Evolutionary conservation across 2,113 vertebrate genomes (phyloP).

Genomic region (Dipodomys ordii): DNA sequence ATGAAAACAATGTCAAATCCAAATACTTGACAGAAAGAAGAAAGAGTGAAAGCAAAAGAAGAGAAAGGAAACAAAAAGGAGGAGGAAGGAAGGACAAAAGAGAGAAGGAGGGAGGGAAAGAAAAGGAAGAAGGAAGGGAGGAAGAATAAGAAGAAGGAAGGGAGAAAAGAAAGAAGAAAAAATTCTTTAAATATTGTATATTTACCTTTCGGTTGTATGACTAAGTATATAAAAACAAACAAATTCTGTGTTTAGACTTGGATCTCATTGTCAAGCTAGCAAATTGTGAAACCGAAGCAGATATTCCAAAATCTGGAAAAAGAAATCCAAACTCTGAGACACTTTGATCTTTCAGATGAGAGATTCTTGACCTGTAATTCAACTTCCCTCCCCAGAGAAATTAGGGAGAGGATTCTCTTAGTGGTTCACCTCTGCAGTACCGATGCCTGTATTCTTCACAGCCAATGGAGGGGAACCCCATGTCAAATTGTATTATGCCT

Average conservation of each 20-base stretch:
- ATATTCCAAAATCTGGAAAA: not conserved
- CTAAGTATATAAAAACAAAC: not conserved
- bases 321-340: not conserved
- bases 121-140: too few species aligned
- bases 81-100: too few species aligned
- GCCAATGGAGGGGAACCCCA: not conserved
- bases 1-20: not conserved
- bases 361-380: not conserved
- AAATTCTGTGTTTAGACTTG: not conserved
- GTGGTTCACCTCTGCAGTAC: not conserved
- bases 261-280: not conserved
- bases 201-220: not conserved
- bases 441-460: not conserved
- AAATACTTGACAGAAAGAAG: too few species aligned
- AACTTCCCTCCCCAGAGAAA: not conserved
- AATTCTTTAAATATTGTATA: not conserved
- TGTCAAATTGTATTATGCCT: not conserved
- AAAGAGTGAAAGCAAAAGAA: too few species aligned
- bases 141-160: too few species aligned
- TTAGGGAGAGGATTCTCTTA: not conserved
- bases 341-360: not conserved
- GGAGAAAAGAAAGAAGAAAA: too few species aligned
- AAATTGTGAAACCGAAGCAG: not conserved
- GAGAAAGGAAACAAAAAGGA: too few species aligned
- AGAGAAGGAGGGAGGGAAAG: too few species aligned